Base-by-base conservation (phyloP, 2,888 invertebrate genomes). In the Coremacera marginata region DNA sequence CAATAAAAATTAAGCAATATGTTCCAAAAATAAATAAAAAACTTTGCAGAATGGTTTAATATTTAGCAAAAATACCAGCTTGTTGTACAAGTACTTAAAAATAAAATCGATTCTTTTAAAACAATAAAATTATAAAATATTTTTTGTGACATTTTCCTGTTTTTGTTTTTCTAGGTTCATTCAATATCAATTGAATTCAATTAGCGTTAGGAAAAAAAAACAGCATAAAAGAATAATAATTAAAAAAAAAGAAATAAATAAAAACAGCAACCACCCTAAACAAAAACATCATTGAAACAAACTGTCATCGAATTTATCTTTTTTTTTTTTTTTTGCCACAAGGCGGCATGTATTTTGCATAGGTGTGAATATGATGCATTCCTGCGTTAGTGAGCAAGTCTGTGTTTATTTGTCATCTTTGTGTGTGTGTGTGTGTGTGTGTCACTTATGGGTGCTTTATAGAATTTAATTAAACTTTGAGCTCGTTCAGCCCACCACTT, bases 121-220 rank as follows among this genome's bases (percentile, higher is more conserved):
- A 2, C 11, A 44, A 44, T 44, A 44, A 44, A 44, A 11, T 1
- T 44, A 14, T 11, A n/a, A n/a, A n/a, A n/a, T n/a, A 44, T 44
- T 44, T 44, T 44, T 11, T 44, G 44, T 44, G 27, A 9, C 16
- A 14, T 22, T 60, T 14, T 60, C 25, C 25, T 60, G 22, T 27
- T 25, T 22, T 60, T 22, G 7, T 60, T 60, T 25, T 60, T 60
- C 25, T 22, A 27, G 27, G 1, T 11, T 11, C 44, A 60, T 60
- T 60, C 60, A 60, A 60, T 60, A 27, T 60, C 60, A 60, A 60
- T 60, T 60, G 60, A 60, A 60, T 60, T 60, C 60, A 60, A 60
- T 60, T 60, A 60, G 60, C 25, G 27, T 16, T 27, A 60, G 16
- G 27, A 22, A 60, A 2, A 60, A 60, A 22, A 25, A 60, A 0